Percentiles rank a stretch among this genome's conserved stretches.
Evolutionary conservation across 2,113 vertebrate genomes (phyloP).

Genomic region (Smithornis capensis): DNA sequence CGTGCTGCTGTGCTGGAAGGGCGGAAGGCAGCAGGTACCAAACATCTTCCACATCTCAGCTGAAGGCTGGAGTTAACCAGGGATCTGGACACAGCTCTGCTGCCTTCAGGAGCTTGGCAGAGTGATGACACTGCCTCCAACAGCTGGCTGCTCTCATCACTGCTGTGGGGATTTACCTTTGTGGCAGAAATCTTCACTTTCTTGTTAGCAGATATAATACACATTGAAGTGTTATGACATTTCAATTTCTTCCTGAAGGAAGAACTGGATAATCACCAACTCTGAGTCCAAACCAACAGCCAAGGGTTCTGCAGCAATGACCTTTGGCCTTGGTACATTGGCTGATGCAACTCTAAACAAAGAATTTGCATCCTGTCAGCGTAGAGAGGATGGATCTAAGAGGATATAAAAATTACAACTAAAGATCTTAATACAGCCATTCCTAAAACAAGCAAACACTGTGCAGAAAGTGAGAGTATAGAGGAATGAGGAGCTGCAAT

Average conservation of each 20-base stretch:
- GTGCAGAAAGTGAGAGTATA: neutral
- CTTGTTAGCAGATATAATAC: neutral
- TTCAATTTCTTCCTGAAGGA: neutral
- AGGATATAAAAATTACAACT: neutral
- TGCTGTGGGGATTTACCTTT: neutral
- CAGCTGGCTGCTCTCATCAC: no score
- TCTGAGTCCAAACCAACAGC: neutral
- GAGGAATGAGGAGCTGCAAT: neutral
- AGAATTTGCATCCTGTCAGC: neutral
- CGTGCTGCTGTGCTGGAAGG: neutral
- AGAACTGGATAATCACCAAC: neutral
- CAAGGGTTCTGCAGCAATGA: neutral
- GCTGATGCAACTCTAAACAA: neutral
- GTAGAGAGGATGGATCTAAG: neutral
- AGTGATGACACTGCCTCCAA: rapidly evolving
- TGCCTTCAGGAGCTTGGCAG: neutral
- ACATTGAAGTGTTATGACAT: neutral
- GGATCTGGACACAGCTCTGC: neutral
- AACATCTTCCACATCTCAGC: rapidly evolving
- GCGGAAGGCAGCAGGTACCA: neutral
- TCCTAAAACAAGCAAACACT: neutral
- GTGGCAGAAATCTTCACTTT: neutral
- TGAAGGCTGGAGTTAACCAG: neutral
- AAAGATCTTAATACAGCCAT: neutral
- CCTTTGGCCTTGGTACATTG: neutral